Conservation (phyloP, 2,113 vertebrate genomes). For the Sminthopsis crassicaudata region DNA sequence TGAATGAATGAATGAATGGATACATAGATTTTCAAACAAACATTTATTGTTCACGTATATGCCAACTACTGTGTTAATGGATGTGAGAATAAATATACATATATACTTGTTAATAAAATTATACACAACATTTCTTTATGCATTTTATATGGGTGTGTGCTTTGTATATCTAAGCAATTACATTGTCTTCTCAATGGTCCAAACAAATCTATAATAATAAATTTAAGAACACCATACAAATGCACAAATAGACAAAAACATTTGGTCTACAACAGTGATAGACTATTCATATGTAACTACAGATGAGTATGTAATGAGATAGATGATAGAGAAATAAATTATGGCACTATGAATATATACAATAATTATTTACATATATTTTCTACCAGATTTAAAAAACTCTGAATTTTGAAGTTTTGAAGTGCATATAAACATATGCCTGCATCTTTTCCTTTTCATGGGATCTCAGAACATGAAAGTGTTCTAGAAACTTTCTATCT, state of each 20-base stretch:
- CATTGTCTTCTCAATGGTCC: no score
- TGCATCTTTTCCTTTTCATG: not conserved
- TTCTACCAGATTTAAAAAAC: no score
- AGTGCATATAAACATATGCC: not conserved
- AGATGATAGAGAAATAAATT: not conserved
- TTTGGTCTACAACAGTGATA: not conserved
- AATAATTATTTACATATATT: no score
- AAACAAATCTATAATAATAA: not conserved
- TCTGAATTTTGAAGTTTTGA: not conserved
- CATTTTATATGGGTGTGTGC: no score
- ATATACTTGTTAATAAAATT: no score
- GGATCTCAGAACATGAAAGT: not conserved
- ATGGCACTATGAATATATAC: not conserved
- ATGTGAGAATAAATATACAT: no score
- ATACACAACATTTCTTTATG: no score
- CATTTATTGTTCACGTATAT: no score
- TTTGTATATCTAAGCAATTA: no score
- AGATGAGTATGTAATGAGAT: not conserved
- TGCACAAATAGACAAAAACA: not conserved
- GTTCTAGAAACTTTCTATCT: not conserved
- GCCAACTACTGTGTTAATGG: no score
- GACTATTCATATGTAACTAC: not conserved
- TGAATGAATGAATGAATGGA: not conserved
- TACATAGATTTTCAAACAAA: not conserved
- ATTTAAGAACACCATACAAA: not conserved